phyloP scores from a whole-genome alignment of 2,113 vertebrate genomes.

The Onychostoma macrolepis region DNA sequence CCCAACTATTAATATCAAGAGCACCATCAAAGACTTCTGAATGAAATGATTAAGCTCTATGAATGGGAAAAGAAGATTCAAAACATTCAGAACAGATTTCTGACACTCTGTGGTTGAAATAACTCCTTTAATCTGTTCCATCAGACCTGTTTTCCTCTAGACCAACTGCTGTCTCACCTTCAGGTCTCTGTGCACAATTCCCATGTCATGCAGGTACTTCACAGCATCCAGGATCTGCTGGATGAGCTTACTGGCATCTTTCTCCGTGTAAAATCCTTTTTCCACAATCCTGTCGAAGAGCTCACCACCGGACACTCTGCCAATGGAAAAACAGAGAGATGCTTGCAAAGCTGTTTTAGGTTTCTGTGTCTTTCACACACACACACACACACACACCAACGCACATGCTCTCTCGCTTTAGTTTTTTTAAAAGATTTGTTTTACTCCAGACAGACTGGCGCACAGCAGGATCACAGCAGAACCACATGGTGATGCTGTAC shows the following conservation, averaged over 20 bases:
- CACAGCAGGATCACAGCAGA: slow-evolving; percentile 46
- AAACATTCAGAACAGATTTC: neutral
- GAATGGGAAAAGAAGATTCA: neutral
- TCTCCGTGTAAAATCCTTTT: slow-evolving; percentile 97
- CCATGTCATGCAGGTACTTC: slow-evolving; percentile 95
- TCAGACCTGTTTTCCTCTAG: neutral
- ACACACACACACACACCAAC: slow-evolving; percentile 10
- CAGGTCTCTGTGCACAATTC: slow-evolving; percentile 94
- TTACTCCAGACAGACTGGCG: slow-evolving; percentile 49
- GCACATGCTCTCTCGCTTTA: neutral
- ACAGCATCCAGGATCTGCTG: slow-evolving; percentile 95
- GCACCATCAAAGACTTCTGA: neutral
- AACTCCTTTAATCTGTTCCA: neutral
- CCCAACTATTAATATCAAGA: slow-evolving; percentile 19
- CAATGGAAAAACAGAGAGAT: slow-evolving; percentile 35
- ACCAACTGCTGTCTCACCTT: slow-evolving; percentile 80
- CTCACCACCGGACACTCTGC: slow-evolving; percentile 92
- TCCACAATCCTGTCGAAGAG: slow-evolving; percentile 98
- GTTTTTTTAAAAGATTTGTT: neutral
- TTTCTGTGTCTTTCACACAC: neutral
- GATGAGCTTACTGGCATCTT: slow-evolving; percentile 94
- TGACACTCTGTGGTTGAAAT: neutral
- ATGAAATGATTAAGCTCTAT: neutral
- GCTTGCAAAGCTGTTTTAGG: slow-evolving; percentile 30
- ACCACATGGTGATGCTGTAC: slow-evolving; percentile 42